Evolutionary conservation across 2,113 vertebrate species (phyloP), one percentile per base, ranked within the genome.

Genomic region (Eptatretus burgeri): DNA sequence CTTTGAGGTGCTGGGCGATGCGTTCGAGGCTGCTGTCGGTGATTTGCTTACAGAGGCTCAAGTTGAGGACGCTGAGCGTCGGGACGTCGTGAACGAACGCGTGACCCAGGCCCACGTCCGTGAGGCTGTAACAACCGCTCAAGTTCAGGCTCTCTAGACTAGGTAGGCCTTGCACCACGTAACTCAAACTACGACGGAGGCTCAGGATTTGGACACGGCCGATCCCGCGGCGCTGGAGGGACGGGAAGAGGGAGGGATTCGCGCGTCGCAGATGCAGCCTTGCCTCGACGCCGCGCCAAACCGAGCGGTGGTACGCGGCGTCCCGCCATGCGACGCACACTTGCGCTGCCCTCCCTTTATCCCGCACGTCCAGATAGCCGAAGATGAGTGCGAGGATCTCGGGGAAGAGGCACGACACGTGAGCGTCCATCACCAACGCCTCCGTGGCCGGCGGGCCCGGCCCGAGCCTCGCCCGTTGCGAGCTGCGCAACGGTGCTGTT

Each of bases 351-450:
- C 86, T 80, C 65, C 88, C 88, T 83, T 93, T 93, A 81, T 96
- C 86, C 73, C 87, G 82, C 62, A 89, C 85, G 71, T 93, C 89
- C 81, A 93, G 77, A 77, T 93, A 93, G 70, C 85, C 82, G 77
- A 96, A 96, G 76, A 94, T 93, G 79, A 96, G 91, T 71, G 88
- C 89, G 70, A 96, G 72, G 66, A 96, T 89, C 80, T 96, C 89
- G 51, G 89, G 89, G 74, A 94, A 96, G 77, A 96, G 76, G 76
- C 85, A 91, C 67, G 88, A 93, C 71, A 94, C 80, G 73, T 94
- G 86, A 52, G 84, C 87, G 79, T 94, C 87, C 83, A 85, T 85
- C n/a, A 12, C 56, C 56, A 12, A 41, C 27, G 27, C 27, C 3
- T 41, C 27, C 27, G 27, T 41, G 27, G 27, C 27, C 27, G 27